Evolutionary conservation across 2,797 vertebrate species (phyloP), one percentile per base, ranked within the genome.

Genomic region (Sylvia borin): DNA sequence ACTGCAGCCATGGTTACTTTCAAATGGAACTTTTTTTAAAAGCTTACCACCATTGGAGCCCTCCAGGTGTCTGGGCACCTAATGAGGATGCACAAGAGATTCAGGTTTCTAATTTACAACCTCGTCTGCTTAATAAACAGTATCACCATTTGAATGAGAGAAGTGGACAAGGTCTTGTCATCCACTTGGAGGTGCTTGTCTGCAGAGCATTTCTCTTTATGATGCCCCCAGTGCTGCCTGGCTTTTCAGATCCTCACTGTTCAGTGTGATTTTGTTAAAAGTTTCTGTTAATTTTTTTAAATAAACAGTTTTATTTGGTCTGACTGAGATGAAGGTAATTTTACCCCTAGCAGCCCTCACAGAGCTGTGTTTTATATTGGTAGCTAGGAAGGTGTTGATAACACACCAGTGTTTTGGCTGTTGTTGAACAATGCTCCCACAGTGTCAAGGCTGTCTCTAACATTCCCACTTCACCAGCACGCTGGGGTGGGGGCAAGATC

Each of bases 261-360:
- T 90, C 1, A 0, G 64, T 38, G 31, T 92, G 88, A 66, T 82
- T 94, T 96, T 95, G 70, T 96, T 96, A 73, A 92, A 84, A 91
- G 54, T 90, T 88, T 90, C n/a, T 83, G 90, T 87, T 57, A 51
- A 27, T 90, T 93, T 97, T 97, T 97, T 94, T 51, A 43, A 97
- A 97, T 97, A 97, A 96, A 97, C 55, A 57, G 11, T 92, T 86
- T 31, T 75, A 72, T 75, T 89, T 14, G 25, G 11, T 89, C 77
- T 92, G 90, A 45, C 77, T 92, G 91, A 91, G 74, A 38, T 45
- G 38, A 66, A 89, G 29, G 64, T 88, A 8, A 48, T 90, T 88
- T 67, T 32, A 18, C 61, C 11, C 45, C 20, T 31, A 60, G 40
- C 61, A 67, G 76, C 45, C 24, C 18, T 74, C 4, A 0, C 6